Conservation (phyloP, 2,888 invertebrate genomes). For the Apodemia mormo region DNA sequence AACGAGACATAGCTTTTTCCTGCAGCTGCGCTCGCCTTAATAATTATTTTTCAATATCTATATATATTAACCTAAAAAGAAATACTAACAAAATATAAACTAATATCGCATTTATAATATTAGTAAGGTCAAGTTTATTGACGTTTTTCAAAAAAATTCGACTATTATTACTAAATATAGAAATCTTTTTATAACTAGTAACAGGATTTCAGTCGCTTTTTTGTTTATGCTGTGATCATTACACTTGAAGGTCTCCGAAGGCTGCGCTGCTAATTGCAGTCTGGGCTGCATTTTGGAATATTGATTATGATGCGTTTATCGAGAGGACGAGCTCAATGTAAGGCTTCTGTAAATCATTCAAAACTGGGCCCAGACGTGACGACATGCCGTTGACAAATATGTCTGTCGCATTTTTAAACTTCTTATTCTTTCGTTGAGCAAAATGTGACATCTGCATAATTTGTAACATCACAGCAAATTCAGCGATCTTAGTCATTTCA, state of each 20-base stretch:
- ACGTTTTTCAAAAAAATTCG: slow-evolving; percentile 34
- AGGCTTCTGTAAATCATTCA: slow-evolving; percentile 77
- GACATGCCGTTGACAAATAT: slow-evolving; percentile 77
- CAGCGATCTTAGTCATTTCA: no score
- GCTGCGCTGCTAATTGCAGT: slow-evolving; percentile 77
- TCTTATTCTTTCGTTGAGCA: slow-evolving; percentile 64
- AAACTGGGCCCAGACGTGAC: slow-evolving; percentile 72
- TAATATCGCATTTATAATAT: no score
- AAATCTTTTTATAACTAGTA: slow-evolving; percentile 32
- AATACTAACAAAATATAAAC: no score
- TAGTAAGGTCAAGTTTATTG: no score
- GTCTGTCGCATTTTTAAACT: slow-evolving; percentile 68
- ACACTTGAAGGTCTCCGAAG: slow-evolving; percentile 74
- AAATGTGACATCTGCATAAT: slow-evolving; percentile 21
- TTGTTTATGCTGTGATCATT: slow-evolving; percentile 62
- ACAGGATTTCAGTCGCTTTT: slow-evolving; percentile 72
- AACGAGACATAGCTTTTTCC: no score
- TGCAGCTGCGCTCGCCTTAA: no score
- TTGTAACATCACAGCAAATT: no score
- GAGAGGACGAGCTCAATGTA: slow-evolving; percentile 77
- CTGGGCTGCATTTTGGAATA: slow-evolving; percentile 80
- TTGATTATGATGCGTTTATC: slow-evolving; percentile 81
- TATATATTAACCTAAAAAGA: no score
- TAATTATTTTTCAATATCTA: no score
- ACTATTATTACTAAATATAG: slow-evolving; percentile 24